Base-by-base conservation (phyloP, 2,797 vertebrate genomes). In the Crenichthys baileyi region DNA sequence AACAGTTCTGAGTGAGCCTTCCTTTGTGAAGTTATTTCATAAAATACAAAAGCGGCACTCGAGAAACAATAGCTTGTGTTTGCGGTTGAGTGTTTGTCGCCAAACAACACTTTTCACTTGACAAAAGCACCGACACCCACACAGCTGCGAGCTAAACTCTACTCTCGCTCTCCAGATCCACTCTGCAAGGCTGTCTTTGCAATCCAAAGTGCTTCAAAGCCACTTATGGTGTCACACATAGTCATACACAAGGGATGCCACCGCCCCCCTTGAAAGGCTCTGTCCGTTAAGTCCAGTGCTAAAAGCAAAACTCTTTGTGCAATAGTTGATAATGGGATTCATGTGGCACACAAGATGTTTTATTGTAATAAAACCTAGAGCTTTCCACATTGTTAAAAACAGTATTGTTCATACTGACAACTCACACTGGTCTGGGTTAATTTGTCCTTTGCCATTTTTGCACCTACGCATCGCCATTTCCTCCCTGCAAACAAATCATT, bases 41-140 rank as follows among this genome's bases (percentile, higher is more conserved):
- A 70, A 89, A 88, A 79, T 75, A 89, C 81, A 85, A 91, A 88
- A 89, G 87, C 87, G 46, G 58, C 74, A 80, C 91, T 93, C 76
- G 79, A 87, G 36, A 73, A 81, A 93, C 91, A 94, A 94, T 83
- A 67, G 89, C 88, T 80, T 13, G 77, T 83, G 85, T 91, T 92
- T 85, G 79, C 72, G 77, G 73, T 87, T 48, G 87, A 91, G 91
- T 87, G 90, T 90, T 93, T 93, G 87, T 88, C 86, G 87, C 90
- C 84, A 88, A 91, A 93, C 90, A 93, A 90, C 87, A 92, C 87
- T 89, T 91, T 85, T 90, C 87, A 83, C 83, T 91, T 58, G 80
- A 92, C 88, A 87, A 91, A 92, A 90, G 88, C 90, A 80, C 75
- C 78, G 39, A 85, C 90, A 44, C 93, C 91, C 87, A 92, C 94